phyloP scores from a whole-genome alignment of 2,888 invertebrate species.

The Ariolimax columbianus region DNA sequence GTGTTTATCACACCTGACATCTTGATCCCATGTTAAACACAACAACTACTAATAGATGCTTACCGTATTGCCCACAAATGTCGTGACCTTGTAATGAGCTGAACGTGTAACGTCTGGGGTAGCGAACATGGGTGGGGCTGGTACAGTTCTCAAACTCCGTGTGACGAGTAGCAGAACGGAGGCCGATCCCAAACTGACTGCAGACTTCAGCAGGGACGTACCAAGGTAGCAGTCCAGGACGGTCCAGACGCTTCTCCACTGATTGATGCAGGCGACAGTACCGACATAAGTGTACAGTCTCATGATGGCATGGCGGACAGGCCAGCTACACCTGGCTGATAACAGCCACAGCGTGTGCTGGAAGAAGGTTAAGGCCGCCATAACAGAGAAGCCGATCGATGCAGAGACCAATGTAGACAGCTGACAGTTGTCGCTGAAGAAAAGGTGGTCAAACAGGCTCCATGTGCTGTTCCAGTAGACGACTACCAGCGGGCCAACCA shows the following conservation, averaged over 20 bases:
- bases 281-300: conserved; percentile 17
- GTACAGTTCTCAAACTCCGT: neutral
- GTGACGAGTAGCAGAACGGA: neutral
- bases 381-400: neutral
- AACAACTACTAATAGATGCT: neutral
- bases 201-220: neutral
- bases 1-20: too few species aligned
- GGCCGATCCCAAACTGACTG: neutral
- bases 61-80: neutral
- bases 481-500: conserved; percentile 18
- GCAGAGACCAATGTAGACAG: conserved; percentile 14
- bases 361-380: neutral
- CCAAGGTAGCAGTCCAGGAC: conserved; percentile 12
- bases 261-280: conserved; percentile 6
- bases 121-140: neutral
- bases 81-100: neutral
- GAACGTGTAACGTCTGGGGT: neutral
- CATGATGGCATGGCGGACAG: neutral
- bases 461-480: conserved; percentile 28
- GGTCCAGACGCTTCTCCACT: conserved; percentile 32
- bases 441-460: neutral
- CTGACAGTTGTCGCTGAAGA: neutral
- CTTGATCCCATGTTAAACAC: too few species aligned
- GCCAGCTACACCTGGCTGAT: neutral
- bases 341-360: neutral